Evolutionary conservation across 2,888 invertebrate genomes (phyloP), one percentile per base, ranked within the genome.

Genomic region (Drosophila nr. medialis): DNA sequence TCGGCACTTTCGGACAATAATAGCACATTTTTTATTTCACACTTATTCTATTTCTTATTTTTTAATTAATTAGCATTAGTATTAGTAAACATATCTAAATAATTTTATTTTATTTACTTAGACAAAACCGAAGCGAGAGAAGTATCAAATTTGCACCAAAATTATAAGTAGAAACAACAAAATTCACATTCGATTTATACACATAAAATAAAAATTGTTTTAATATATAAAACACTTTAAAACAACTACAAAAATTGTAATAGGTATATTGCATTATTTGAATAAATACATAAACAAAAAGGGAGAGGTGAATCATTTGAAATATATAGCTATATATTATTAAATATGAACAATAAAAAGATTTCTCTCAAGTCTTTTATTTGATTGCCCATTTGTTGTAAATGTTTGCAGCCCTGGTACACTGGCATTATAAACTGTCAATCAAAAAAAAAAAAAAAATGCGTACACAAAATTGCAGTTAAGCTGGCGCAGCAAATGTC

Each of bases 381-480:
- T 49, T 49, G 10, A 27, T 55, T 38, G 27, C 8, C 13, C 38
- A 54, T 8, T 27, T 45, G 15, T 45, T 8, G 24, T 24, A 24
- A 24, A 45, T 24, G 4, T n/a, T 72, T 67, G 67, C 66, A 75
- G 62, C 60, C 32, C 27, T 60, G 51, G 50, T 72, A 50, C 72
- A 68, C 62, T 76, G 71, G 80, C 75, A 81, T 77, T 71, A 76
- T 71, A 81, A 75, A 63, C 82, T 83, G 83, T 83, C 86, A 83
- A 86, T 86, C 81, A 88, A 64, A 38, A 56, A 60, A 55, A 76
- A 54, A 58, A 13, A 54, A 59, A 58, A 77, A 54, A 59, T 64
- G 75, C 75, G 58, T 54, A 59, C 77, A 72, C 59, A 49, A 71
- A 83, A 79, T 80, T 74, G 71, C 36, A 72, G 68, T 81, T 86